These are phyloP conservation scores for Asarcornis scutulata DNA, from an alignment of 2,113 vertebrate genomes.

Conservation along the genomic window DNA sequence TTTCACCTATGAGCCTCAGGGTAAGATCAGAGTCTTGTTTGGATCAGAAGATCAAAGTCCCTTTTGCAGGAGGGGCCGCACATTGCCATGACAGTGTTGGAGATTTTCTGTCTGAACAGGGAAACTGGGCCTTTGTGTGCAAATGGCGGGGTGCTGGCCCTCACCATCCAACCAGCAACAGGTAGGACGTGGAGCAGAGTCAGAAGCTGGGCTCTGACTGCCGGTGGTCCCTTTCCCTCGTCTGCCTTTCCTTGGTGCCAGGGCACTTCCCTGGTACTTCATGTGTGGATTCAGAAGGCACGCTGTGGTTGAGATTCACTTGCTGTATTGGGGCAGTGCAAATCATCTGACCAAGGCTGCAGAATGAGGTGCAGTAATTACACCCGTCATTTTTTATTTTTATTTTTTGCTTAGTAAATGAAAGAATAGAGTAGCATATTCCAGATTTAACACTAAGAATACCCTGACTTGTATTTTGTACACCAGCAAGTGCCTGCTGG, in stretches of 20 bases:
- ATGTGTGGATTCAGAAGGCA: neutral
- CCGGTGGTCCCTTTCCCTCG: neutral
- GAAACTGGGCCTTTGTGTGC: neutral
- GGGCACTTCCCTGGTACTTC: neutral
- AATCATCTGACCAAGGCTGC: neutral
- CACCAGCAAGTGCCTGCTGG: neutral
- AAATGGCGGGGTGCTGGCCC: neutral
- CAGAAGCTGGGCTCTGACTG: neutral
- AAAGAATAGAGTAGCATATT: neutral
- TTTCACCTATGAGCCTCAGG: conserved; percentile 21
- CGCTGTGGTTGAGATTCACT: neutral
- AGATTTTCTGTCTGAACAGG: conserved; percentile 6
- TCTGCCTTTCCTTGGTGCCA: neutral
- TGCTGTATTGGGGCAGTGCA: neutral
- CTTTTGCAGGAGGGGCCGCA: conserved; percentile 14
- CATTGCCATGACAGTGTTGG: neutral
- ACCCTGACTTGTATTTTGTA: neutral
- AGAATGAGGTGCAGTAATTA: neutral
- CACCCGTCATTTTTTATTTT: neutral
- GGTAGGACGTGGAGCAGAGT: fast-evolving
- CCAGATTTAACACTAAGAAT: neutral
- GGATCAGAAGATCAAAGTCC: conserved; percentile 38
- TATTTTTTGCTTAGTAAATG: neutral
- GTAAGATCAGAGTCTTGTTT: conserved; percentile 14
- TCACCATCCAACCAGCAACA: neutral